These are phyloP conservation scores for Poecile atricapillus DNA, from an alignment of 2,113 vertebrate species.

Conservation along the genomic window DNA sequence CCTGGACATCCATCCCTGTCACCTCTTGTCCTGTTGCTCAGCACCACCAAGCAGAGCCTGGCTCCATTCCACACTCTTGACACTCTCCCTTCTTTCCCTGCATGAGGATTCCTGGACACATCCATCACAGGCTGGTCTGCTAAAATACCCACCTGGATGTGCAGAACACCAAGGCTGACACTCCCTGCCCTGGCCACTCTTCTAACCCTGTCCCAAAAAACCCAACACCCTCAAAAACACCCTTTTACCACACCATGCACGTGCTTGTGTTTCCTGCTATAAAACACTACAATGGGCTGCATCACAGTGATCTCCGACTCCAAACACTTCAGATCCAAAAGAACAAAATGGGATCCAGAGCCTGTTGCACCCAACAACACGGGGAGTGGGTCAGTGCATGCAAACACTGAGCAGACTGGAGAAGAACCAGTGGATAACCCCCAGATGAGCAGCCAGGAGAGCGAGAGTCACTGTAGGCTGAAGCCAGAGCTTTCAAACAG, in stretches of 20 bases:
- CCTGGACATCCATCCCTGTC: background rate
- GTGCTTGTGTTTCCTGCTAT: background rate
- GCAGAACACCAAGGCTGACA: background rate
- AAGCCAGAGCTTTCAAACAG: background rate
- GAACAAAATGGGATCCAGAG: background rate
- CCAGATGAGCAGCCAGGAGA: background rate
- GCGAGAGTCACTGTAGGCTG: background rate
- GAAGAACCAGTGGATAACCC: background rate
- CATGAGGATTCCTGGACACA: background rate
- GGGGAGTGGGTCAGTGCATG: background rate
- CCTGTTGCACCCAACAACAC: background rate
- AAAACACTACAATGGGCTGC: background rate
- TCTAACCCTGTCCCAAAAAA: background rate
- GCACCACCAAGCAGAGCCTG: background rate
- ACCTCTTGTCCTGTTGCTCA: background rate
- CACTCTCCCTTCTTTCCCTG: background rate
- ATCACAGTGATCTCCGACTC: background rate
- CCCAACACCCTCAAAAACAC: background rate
- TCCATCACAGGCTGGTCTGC: background rate
- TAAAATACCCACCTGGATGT: background rate
- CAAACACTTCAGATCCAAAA: background rate
- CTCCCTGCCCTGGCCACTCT: background rate
- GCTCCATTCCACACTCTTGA: background rate
- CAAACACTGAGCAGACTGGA: background rate
- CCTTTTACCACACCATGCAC: background rate